Percentiles rank a stretch among this genome's conserved stretches.
Conservation (phyloP, 2,113 vertebrate genomes). For the Columbina picui region DNA sequence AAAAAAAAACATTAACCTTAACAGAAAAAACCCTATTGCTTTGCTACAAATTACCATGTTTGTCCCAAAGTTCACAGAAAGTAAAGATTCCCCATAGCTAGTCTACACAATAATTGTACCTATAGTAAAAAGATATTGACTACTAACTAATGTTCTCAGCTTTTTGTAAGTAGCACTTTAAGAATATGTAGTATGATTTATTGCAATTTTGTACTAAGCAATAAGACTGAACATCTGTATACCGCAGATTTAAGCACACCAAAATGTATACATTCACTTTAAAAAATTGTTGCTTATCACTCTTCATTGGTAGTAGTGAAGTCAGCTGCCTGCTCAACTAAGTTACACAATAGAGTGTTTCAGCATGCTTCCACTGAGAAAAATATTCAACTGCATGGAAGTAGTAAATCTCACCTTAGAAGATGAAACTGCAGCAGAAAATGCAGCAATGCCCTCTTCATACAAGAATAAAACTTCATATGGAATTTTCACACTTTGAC, state of each 20-base stretch:
- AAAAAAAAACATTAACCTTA: constrained; percentile 33
- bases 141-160: constrained; percentile 49
- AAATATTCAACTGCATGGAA: constrained; percentile 63
- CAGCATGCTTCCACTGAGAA: constrained; percentile 75
- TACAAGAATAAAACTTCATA: constrained; percentile 73
- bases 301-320: constrained; percentile 67
- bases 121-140: constrained; percentile 42
- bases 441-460: constrained; percentile 75
- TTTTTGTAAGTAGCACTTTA: constrained; percentile 67
- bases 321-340: constrained; percentile 60
- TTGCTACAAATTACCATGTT: constrained; percentile 48
- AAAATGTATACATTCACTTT: constrained; percentile 72
- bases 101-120: constrained; percentile 37
- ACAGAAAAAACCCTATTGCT: constrained; percentile 24
- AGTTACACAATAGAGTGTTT: constrained; percentile 64
- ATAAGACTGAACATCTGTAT: constrained; percentile 51
- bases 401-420: constrained; percentile 61
- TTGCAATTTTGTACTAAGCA: constrained; percentile 69
- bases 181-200: constrained; percentile 67
- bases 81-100: constrained; percentile 54
- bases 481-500: constrained; percentile 54
- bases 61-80: constrained; percentile 43
- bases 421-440: constrained; percentile 68
- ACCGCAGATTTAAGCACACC: constrained; percentile 61
- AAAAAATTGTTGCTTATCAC: constrained; percentile 62